Evolutionary conservation across 2,888 invertebrate genomes (phyloP), one percentile per base, ranked within the genome.

Genomic region (Apodemia duryi): DNA sequence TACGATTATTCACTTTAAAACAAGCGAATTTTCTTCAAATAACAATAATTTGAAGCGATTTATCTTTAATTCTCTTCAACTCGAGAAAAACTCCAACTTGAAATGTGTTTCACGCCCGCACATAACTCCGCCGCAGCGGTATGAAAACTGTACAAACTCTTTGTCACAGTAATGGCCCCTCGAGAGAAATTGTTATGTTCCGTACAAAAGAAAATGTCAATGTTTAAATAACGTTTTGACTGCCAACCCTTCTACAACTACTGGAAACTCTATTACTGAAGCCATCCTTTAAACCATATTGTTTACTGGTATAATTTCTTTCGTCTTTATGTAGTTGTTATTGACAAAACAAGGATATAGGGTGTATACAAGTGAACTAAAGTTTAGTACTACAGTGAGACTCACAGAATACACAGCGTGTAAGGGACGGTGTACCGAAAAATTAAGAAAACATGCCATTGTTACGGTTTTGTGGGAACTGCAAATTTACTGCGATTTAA

Each of bases 201-300:
- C 54, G 63, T 61, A 70, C 69, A 70, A 70, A 70, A 69, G 70
- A 64, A 66, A 67, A 71, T 64, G 63, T 60, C 62, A 66, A 68
- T 57, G 32, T 57, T 57, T 57, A 11, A 57, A 46, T 13, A n/a
- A 57, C 57, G 11, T 57, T 57, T 57, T 57, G 57, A 57, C 57
- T 57, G 54, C 10, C 29, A 54, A 32, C 57, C 32, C 57, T 57
- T 57, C 13, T 11, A 57, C 3, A 57, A 28, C 9, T 29, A 57
- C 57, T 28, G 32, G 11, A 32, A 57, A 32, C 13, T 11, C 13
- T 46, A 46, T 46, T 13, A 13, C 11, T 11, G 11, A 46, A 46
- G 13, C 4, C 46, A 11, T 11, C 3, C 11, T 43, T 11, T 43
- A 43, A 0, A 43, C 11, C 43, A 43, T 43, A 11, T 43, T 43